Evolutionary conservation across 2,797 vertebrate species (phyloP), one percentile per base, ranked within the genome.

Genomic region (Protonibea diacanthus): DNA sequence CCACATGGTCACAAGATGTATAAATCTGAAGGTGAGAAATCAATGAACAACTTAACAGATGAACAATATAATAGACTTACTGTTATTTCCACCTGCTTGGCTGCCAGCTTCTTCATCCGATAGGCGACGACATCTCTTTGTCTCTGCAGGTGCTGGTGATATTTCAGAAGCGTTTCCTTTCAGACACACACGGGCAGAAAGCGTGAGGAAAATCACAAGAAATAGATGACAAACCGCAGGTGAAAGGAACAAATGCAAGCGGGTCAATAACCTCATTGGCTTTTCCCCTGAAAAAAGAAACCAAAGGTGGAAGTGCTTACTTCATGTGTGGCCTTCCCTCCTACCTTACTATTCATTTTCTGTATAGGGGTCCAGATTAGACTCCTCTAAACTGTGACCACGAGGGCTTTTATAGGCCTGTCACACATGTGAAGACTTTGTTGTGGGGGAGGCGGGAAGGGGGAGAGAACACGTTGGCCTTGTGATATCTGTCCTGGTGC

Each of bases 31-130:
- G 15, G 5, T 21, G 17, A 52, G 2, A 63, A 52, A 33, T 53
- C 0, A 18, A 48, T 27, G 6, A 48, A 60, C 3, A 3, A 9
- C 33, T 8, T 33, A 11, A 5, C 0, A 20, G 23, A 17, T 58
- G 23, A 62, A 61, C 14, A 55, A 13, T 23, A n/a, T 12, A 20
- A 11, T 4, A 51, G 49, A 89, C 91, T 93, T 83, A 94, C 92
- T 56, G 70, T 86, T 56, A 94, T 84, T 52, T 90, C 89, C 15
- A 60, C 74, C 78, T 94, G 90, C 75, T 93, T 94, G 1, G 86
- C 88, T 23, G 88, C 88, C 57, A 93, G 73, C 74, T 93, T 93
- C 85, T 91, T 90, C 82, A 92, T 93, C 75, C 89, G 87, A 81
- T 80, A 82, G 17, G 80, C 56, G 20, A 94, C 11, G 42, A 69